Base-by-base conservation (phyloP, 2,797 vertebrate species). In the Spheniscus humboldti region DNA sequence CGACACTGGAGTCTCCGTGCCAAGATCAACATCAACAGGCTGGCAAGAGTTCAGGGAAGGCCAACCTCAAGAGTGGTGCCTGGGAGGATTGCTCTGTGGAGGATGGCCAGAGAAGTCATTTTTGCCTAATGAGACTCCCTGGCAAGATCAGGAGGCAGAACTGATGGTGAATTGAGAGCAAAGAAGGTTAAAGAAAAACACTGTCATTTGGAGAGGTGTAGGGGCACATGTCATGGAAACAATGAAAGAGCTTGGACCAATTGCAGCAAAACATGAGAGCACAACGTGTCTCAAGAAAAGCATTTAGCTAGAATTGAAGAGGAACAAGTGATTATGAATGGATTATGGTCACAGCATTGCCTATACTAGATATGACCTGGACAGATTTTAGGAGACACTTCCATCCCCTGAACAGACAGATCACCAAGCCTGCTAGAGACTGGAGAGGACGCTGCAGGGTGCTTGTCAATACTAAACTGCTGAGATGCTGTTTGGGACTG, bases 41-140 rank as follows among this genome's bases (percentile, higher is more conserved):
- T 63, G 37, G 18, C 27, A 33, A 31, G 28, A 53, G 11, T 33
- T 74, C 43, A n/a, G 33, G 43, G 37, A 59, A 81, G 66, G 39
- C 13, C 7, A 62, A 0, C 5, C 7, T 33, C 37, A 17, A 27
- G 0, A 0, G 24, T 5, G 16, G 22, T 35, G 16, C 8, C n/a
- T 52, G 10, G 53, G 45, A 59, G 35, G 35, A n/a, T 10, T 64
- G 28, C 18, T 31, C 35, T 69, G 35, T 18, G 37, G 37, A 30
- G 17, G 11, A 8, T 33, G 14, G 11, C 11, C 45, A 56, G 30
- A 66, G 28, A 88, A 85, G 24, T 35, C 3, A 60, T 28, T 56
- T 72, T 56, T 66, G 35, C 37, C 15, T 68, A 63, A 43, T 17
- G 24, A 63, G 27, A 41, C n/a, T 77, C 50, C 31, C n/a, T 86